Evolutionary conservation across 2,113 vertebrate species (phyloP).

Genomic region (Boleophthalmus pectinirostris): DNA sequence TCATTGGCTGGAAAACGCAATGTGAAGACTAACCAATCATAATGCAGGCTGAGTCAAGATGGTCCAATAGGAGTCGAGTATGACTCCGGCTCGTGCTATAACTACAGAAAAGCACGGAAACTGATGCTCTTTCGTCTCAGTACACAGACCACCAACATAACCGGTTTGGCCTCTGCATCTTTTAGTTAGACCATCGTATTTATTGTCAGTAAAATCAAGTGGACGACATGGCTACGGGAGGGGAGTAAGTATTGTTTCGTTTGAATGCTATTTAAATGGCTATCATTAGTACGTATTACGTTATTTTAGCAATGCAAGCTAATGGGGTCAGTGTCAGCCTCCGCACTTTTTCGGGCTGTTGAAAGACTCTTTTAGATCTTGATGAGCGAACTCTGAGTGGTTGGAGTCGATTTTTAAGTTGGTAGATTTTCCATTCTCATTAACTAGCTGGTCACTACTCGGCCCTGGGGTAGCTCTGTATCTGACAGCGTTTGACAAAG

Average conservation of each 20-base stretch:
- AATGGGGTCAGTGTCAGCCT: slow-evolving; percentile 64
- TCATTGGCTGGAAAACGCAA: slow-evolving; percentile 60
- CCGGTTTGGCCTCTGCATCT: slow-evolving; percentile 46
- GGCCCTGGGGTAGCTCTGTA: slow-evolving; percentile 2
- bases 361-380: background rate
- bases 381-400: background rate
- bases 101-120: slow-evolving; percentile 59
- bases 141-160: slow-evolving; percentile 46
- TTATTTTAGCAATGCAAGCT: slow-evolving; percentile 55
- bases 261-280: slow-evolving; percentile 15
- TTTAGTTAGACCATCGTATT: slow-evolving; percentile 71
- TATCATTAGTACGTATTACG: slow-evolving; percentile 18
- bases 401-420: background rate
- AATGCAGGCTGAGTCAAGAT: slow-evolving; percentile 7
- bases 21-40: slow-evolving; percentile 51
- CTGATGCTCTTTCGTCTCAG: slow-evolving; percentile 57
- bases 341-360: slow-evolving; percentile 34
- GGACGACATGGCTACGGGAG: slow-evolving; percentile 81
- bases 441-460: background rate
- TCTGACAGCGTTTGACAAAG: slow-evolving; percentile 62
- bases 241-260: slow-evolving; percentile 73
- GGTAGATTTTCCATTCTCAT: slow-evolving; percentile 12
- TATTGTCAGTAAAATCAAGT: slow-evolving; percentile 65
- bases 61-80: slow-evolving; percentile 38
- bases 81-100: slow-evolving; percentile 45